Conservation (phyloP, 2,797 vertebrate genomes). For the Rallus crepitans region DNA sequence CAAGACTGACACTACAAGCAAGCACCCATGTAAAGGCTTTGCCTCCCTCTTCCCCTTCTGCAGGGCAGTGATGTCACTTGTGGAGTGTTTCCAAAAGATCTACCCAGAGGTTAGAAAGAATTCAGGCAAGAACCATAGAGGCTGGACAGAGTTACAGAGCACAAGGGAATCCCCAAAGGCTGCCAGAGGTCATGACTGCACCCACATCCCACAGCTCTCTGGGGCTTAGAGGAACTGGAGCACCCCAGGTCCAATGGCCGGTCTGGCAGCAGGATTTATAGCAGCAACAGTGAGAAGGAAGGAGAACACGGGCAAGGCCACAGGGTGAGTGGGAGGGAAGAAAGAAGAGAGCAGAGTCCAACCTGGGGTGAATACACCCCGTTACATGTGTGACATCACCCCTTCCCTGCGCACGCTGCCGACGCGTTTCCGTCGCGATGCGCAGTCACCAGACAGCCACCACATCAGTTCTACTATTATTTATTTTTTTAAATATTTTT, state of each 20-base stretch:
- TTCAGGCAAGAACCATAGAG: background rate
- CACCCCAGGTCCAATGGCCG: background rate
- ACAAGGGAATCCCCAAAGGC: no score
- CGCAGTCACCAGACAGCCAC: conserved; percentile 65
- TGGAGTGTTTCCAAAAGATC: accelerated
- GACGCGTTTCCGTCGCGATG: background rate
- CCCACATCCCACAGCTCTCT: accelerated
- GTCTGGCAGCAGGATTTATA: background rate
- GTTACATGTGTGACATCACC: background rate
- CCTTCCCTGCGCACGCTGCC: background rate
- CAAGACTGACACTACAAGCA: accelerated
- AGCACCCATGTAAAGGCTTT: accelerated
- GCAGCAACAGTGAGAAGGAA: accelerated
- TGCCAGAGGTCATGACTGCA: background rate
- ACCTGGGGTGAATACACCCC: background rate
- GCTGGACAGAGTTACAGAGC: no score
- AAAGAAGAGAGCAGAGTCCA: background rate
- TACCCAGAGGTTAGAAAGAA: background rate
- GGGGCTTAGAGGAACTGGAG: accelerated
- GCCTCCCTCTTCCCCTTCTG: accelerated
- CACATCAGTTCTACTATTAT: conserved; percentile 84
- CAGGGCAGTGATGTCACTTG: background rate
- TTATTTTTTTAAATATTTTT: conserved; percentile 91
- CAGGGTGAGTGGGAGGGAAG: background rate
- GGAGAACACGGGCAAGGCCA: background rate